Conservation (phyloP, 2,888 invertebrate genomes). For the Lasioglossum vierecki region DNA sequence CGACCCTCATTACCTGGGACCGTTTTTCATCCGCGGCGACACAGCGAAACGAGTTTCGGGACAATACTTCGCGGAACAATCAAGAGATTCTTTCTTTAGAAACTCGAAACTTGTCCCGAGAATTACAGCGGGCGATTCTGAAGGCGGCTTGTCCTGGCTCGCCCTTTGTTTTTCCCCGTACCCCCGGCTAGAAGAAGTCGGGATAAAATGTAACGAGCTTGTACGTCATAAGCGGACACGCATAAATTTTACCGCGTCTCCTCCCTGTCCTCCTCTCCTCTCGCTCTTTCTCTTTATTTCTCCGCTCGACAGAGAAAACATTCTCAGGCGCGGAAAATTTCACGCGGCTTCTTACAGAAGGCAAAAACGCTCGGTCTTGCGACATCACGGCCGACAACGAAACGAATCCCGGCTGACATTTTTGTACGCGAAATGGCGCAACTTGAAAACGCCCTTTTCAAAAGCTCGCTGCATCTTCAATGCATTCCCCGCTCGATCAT, state of each 20-base stretch:
- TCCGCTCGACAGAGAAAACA: background rate
- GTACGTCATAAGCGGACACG: slow-evolving; percentile 48
- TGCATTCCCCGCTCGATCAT: background rate
- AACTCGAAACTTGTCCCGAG: slow-evolving; percentile 59
- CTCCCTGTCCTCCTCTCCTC: background rate
- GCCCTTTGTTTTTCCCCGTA: slow-evolving; percentile 41
- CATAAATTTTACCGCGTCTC: slow-evolving; percentile 34
- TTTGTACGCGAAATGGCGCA: background rate
- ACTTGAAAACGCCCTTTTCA: background rate
- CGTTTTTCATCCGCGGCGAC: slow-evolving; percentile 63
- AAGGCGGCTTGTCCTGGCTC: slow-evolving; percentile 46
- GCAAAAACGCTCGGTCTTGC: background rate
- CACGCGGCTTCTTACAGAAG: background rate
- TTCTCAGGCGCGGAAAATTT: background rate
- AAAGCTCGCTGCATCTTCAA: background rate
- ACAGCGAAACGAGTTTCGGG: slow-evolving; percentile 62
- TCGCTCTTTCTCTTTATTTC: background rate
- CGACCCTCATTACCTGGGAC: slow-evolving; percentile 59
- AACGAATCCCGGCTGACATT: background rate
- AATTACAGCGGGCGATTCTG: slow-evolving; percentile 53
- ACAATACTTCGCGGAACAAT: slow-evolving; percentile 65
- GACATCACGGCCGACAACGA: background rate
- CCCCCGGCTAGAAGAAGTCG: slow-evolving; percentile 44
- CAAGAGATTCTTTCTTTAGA: slow-evolving; percentile 61
- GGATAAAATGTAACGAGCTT: slow-evolving; percentile 46